phyloP scores from a whole-genome alignment of 2,113 vertebrate genomes.

The Odontophorus gujanensis region DNA sequence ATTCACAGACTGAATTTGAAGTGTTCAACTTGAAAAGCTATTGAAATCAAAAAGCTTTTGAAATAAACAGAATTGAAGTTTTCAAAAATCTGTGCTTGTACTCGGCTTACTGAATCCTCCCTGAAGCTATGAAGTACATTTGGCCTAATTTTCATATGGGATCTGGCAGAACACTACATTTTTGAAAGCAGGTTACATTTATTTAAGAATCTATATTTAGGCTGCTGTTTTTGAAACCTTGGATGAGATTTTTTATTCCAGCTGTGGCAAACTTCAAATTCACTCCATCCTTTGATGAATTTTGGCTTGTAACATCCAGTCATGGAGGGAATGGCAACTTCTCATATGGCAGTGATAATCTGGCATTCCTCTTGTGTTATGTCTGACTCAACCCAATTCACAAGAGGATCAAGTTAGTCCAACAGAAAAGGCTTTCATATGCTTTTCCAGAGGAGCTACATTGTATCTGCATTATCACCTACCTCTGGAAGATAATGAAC shows the following conservation, averaged over 20 bases:
- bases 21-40: background rate
- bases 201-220: conserved; percentile 35
- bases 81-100: background rate
- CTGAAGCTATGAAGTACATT: background rate
- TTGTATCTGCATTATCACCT: background rate
- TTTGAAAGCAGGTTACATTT: conserved; percentile 14
- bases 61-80: background rate
- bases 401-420: background rate
- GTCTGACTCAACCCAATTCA: background rate
- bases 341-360: background rate
- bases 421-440: conserved; percentile 1
- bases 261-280: conserved; percentile 26
- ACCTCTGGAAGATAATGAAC: background rate
- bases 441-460: background rate
- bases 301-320: background rate
- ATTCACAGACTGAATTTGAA: background rate
- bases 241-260: conserved; percentile 16
- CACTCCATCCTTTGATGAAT: background rate
- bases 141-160: background rate
- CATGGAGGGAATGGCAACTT: background rate
- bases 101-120: background rate
- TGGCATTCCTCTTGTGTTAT: conserved; percentile 22
- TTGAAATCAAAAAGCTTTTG: background rate
- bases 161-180: background rate
- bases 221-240: background rate